Conservation (phyloP, 2,113 vertebrate species). For the Oxygymnocypris stewartii region DNA sequence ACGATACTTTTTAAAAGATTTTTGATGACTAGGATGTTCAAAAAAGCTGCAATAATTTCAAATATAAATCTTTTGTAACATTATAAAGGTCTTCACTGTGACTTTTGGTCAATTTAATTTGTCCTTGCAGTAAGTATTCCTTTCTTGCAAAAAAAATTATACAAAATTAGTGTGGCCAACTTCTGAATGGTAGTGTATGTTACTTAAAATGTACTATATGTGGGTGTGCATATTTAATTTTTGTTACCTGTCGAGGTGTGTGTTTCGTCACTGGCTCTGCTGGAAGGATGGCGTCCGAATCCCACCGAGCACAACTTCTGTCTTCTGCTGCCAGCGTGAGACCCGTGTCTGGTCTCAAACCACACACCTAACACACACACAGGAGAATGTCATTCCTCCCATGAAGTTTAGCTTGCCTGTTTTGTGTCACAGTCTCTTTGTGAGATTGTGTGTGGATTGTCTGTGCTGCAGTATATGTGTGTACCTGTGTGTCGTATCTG, state of each 20-base stretch:
- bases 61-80: background rate
- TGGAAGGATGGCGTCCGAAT: slow-evolving; percentile 67
- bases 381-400: background rate
- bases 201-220: background rate
- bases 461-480: background rate
- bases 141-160: background rate
- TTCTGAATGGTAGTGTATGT: background rate
- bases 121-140: background rate
- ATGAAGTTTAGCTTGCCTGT: background rate
- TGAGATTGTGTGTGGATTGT: background rate
- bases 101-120: background rate
- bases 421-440: background rate
- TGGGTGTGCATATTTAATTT: background rate
- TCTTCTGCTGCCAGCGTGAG: slow-evolving; percentile 60
- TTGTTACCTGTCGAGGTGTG: slow-evolving; percentile 73
- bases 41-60: background rate
- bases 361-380: slow-evolving; percentile 66
- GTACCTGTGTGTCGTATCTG: slow-evolving; percentile 82
- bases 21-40: background rate
- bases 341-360: slow-evolving; percentile 57
- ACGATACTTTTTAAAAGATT: background rate
- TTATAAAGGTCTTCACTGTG: too few relatives aligned
- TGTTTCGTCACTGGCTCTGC: slow-evolving; percentile 67
- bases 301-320: slow-evolving; percentile 67
- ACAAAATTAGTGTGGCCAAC: background rate